phyloP scores from a whole-genome alignment of 2,113 vertebrate species.

The Odontophorus gujanensis region DNA sequence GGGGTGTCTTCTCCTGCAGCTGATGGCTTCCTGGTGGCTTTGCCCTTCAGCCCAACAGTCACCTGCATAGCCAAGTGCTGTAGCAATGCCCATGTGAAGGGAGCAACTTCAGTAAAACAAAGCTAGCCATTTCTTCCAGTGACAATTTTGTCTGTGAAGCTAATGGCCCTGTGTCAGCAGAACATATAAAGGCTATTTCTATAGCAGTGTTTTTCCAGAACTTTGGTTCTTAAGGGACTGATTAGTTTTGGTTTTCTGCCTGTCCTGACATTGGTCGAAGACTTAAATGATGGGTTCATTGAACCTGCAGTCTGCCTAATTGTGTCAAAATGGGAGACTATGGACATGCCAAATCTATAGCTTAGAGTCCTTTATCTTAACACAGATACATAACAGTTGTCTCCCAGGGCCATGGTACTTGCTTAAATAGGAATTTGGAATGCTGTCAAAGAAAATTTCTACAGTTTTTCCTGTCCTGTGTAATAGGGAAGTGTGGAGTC shows the following conservation, averaged over 20 bases:
- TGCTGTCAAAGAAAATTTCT: neutral
- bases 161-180: neutral
- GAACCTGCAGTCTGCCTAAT: neutral
- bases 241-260: neutral
- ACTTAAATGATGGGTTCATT: neutral
- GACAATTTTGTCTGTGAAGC: neutral
- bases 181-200: neutral
- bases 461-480: neutral
- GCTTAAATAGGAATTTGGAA: neutral
- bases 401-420: neutral
- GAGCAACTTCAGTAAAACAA: neutral
- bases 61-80: neutral
- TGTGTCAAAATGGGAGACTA: neutral
- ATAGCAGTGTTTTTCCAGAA: neutral
- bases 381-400: neutral
- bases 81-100: neutral
- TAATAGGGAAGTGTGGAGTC: neutral
- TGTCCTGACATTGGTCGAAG: neutral
- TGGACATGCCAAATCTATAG: neutral
- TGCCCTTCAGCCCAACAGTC: accelerated
- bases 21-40: neutral
- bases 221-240: neutral
- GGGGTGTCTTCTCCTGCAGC: neutral
- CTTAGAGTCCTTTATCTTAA: neutral
- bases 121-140: neutral